A percentile compares a stretch with the other conserved stretches of the same genome.
Evolutionary conservation across 2,113 vertebrate genomes (phyloP).

Genomic region (Otocyon megalotis): DNA sequence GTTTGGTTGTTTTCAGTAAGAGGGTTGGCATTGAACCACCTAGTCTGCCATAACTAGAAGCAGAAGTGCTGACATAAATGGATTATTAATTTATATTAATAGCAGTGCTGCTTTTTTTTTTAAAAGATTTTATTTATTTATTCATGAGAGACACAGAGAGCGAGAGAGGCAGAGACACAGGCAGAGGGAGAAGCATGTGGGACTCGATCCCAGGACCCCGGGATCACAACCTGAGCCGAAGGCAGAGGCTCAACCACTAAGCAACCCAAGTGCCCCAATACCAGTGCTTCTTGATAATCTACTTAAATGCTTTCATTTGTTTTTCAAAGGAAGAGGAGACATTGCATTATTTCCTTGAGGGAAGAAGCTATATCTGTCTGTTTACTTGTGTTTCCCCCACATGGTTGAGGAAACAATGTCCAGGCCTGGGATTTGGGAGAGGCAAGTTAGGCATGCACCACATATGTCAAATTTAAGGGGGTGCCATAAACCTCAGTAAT

Average conservation of each 20-base stretch:
- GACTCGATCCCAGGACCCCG: no score
- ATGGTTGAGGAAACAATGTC: background rate
- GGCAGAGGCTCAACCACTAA: no score
- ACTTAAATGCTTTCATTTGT: constrained; percentile 64
- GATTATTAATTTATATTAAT: constrained; percentile 56
- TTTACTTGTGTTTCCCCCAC: background rate
- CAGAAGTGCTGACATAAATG: constrained; percentile 22
- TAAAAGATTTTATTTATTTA: no score
- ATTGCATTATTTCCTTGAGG: background rate
- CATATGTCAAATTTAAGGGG: background rate
- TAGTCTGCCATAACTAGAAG: background rate
- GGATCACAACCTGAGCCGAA: no score
- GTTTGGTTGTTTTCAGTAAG: constrained; percentile 23
- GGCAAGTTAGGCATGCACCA: background rate
- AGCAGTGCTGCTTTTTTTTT: no score
- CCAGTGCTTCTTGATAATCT: constrained; percentile 66
- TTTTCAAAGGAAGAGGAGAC: constrained; percentile 67
- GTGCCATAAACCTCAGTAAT: background rate
- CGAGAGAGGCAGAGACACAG: no score
- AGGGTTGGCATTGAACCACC: background rate
- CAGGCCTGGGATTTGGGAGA: background rate
- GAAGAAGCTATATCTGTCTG: constrained; percentile 4
- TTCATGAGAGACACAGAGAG: no score
- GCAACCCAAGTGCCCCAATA: background rate
- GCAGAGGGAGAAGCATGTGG: no score